phyloP scores from a whole-genome alignment of 2,113 vertebrate genomes.

The Bos indicus region DNA sequence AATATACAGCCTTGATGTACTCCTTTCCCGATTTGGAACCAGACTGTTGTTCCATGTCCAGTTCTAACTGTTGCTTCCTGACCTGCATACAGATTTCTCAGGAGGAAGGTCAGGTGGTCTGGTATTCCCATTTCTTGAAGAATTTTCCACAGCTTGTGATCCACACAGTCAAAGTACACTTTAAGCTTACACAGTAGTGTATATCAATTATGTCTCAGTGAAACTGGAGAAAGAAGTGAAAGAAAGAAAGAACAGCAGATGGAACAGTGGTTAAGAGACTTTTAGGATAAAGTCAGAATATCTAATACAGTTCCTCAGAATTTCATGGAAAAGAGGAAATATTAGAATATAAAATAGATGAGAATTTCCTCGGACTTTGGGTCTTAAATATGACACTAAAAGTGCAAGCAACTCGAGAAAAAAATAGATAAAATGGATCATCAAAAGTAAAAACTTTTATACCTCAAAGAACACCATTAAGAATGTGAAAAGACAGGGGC shows the following conservation, averaged over 20 bases:
- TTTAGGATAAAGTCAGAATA: background rate
- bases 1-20: background rate
- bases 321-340: background rate
- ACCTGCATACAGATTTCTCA: background rate
- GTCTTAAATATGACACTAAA: background rate
- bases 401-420: background rate
- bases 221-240: background rate
- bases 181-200: background rate
- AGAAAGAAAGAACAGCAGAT: background rate
- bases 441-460: background rate
- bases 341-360: background rate
- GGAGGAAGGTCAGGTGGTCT: background rate
- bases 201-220: background rate
- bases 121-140: background rate
- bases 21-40: background rate
- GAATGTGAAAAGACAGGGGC: background rate
- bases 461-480: background rate
- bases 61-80: background rate
- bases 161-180: background rate
- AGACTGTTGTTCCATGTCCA: background rate
- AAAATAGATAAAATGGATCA: background rate
- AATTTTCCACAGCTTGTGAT: background rate
- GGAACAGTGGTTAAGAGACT: background rate
- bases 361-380: background rate
- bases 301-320: background rate